Evolutionary conservation across 2,888 invertebrate genomes (phyloP), one percentile per base, ranked within the genome.

Genomic region (Nomada fucata): DNA sequence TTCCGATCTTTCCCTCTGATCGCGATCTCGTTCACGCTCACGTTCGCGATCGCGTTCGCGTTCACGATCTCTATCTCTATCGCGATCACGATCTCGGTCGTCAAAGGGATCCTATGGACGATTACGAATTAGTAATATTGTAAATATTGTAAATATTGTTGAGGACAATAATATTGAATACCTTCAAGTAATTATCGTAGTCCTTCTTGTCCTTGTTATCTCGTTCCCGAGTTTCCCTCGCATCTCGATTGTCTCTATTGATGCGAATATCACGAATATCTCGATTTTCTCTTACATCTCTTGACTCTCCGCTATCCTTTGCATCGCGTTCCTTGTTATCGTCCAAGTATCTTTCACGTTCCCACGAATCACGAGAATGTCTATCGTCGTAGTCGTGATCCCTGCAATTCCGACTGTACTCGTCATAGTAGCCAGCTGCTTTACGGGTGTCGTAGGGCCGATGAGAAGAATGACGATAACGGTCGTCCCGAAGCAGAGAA

Each of bases 141-240:
- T 15, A 7, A 18, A 23, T 57, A 59, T 50, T 42, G 18, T 13
- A 15, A 61, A 15, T 1, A 53, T 26, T 20, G 15, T 13, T 13
- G 53, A 15, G 18, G 7, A 10, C n/a, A 13, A 60, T 60, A 74
- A 42, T 44, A 2, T n/a, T 60, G 15, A 26, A 18, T 84, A 93
- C 93, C 91, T 94, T 94, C 36, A 92, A 91, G 85, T 92, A 91
- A 85, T 92, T 93, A 60, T 94, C 94, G 69, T 93, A 93, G 84
- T 94, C 94, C 65, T 92, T 90, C 69, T 90, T 92, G 15, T 91
- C 83, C 90, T 89, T 90, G 42, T 79, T 86, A 26, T 86, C 86
- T 52, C 86, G 59, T 7, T 88, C 88, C 18, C 84, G 79, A 23
- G 13, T 89, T 59, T 94, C 92, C 81, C 88, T 75, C 7, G 61